A percentile compares a stretch with the other conserved stretches of the same genome.
These are phyloP conservation scores for Atractosteus spatula DNA, from an alignment of 2,113 vertebrate genomes.

Conservation along the genomic window DNA sequence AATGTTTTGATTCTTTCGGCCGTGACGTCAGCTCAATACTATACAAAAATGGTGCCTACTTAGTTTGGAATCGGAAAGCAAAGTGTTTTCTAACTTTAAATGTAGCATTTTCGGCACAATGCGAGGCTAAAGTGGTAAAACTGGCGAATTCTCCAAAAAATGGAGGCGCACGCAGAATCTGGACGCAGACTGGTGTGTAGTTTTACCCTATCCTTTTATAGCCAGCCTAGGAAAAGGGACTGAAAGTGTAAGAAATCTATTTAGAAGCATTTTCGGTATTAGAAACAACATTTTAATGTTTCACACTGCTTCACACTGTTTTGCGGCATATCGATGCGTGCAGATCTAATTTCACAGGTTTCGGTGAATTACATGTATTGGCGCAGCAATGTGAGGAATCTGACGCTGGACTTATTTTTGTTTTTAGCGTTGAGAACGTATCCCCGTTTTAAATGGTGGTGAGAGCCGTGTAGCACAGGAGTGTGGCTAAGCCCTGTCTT, in stretches of 20 bases:
- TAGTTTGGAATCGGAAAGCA: conserved; percentile 80
- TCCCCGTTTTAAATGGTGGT: conserved; percentile 1
- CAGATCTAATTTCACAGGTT: conserved; percentile 10
- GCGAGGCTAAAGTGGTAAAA: conserved; percentile 63
- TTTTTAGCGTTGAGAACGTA: conserved; percentile 16
- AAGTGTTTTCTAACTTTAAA: conserved; percentile 68
- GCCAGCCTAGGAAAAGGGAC: conserved; percentile 42
- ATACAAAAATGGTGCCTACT: conserved; percentile 80
- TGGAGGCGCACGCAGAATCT: conserved; percentile 83
- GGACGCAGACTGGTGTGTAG: conserved; percentile 95
- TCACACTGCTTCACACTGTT: conserved; percentile 10
- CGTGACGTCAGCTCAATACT: conserved; percentile 78
- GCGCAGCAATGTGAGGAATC: conserved; percentile 14
- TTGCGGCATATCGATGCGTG: conserved; percentile 19
- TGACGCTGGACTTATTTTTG: conserved; percentile 13
- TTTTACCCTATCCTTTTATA: conserved; percentile 51
- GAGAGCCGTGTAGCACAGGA: conserved; percentile 1
- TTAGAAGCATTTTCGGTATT: conserved; percentile 23
- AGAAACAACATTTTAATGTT: conserved; percentile 19
- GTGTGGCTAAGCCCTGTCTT: too few relatives aligned
- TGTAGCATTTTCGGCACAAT: conserved; percentile 54
- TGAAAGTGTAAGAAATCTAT: conserved; percentile 26
- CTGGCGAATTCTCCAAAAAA: conserved; percentile 78
- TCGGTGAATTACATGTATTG: conserved; percentile 12
- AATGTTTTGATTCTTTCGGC: conserved; percentile 81